Evolutionary conservation across 1,140 invertebrate genomes (phyloP), one percentile per base, ranked within the genome.

Genomic region (Kradibia gibbosae): DNA sequence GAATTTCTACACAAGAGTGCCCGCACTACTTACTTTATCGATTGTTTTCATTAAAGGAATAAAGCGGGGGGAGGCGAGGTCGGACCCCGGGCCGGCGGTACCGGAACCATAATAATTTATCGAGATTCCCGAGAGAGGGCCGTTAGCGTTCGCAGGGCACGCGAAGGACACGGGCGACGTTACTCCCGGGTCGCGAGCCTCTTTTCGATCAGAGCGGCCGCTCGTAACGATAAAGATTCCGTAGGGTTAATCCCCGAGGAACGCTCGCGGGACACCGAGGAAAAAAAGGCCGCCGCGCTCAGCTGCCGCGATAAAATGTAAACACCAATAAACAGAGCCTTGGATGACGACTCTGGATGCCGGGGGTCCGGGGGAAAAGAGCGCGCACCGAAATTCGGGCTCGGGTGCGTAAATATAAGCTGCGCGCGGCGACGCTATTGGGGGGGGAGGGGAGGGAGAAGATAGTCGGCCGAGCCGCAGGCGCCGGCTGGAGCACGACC

Each of bases 301-400:
- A 80, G 39, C 78, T 80, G 78, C 55, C 42, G 1, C 28, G 57
- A 53, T 72, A 80, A 80, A 80, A 80, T 74, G 28, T 65, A 74
- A 80, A 74, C 53, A 74, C 39, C 57, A 74, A 80, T 80, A 80
- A 80, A 80, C 55, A 72, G 36, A 39, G 28, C 50, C 48, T 25
- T 25, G 48, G 13, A 65, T 34, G 31, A 57, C 60, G 60, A 65
- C 17, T 5, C 5, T 13, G 42, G 60, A 62, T 1, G 25, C 25
- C 57, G 57, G 31, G n/a, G 57, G 13, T 25, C 0, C 25, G n/a
- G 57, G 22, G n/a, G 57, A 80, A 72, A 25, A 71, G 31, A n/a
- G n/a, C 62, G 62, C 25, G n/a, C 42, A n/a, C 11, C 28, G 34
- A 0, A 11, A 60, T 22, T n/a, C 25, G 10, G 57, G 13, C 57